Base-by-base conservation (phyloP, 2,113 vertebrate species). In the Galeopterus variegatus region DNA sequence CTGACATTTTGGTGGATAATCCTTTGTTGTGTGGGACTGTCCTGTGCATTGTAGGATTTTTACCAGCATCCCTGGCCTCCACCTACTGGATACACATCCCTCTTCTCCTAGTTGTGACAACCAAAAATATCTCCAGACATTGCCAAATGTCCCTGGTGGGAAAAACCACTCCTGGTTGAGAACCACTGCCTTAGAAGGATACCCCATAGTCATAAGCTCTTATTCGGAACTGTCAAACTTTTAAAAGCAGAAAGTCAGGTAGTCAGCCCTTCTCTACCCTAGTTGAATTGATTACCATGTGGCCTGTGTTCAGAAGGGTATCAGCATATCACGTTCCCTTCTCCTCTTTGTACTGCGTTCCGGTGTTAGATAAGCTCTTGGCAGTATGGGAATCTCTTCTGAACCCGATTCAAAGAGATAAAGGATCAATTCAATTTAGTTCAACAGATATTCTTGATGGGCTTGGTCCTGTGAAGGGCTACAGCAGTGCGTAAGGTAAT, bases 341-440 rank as follows among this genome's bases (percentile, higher is more conserved):
- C 26, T 72, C 36, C 92, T 26, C 93, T 75, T 17, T 56, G 4
- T 41, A 7, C 62, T 41, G 13, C n/a, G 15, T 28, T 41, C 56
- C 11, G 2, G 1, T 36, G 58, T 77, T 81, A 85, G 56, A 54
- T 58, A 80, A 80, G 33, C 52, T 58, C 24, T 67, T 33, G 31
- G 11, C 23, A 2, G 58, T 65, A 13, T 24, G 31, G 48, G 18
- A 88, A 31, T 87, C 50, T 87, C 65, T 75, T 90, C 18, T 36
- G 72, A 92, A 56, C 26, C 76, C 31, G 45, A 77, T 87, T 93
- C 92, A 80, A 87, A 80, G 67, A 91, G 54, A 23, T 8, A 82
- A 86, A 84, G 58, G 19, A 64, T 36, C 60, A 19, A 10, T 15
- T 73, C n/a, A 58, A 6, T 75, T 90, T 94, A 80, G 26, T 76